Percentiles rank a stretch among this genome's conserved stretches.
Evolutionary conservation across 2,888 invertebrate genomes (phyloP).

Genomic region (Lycia hirtaria): DNA sequence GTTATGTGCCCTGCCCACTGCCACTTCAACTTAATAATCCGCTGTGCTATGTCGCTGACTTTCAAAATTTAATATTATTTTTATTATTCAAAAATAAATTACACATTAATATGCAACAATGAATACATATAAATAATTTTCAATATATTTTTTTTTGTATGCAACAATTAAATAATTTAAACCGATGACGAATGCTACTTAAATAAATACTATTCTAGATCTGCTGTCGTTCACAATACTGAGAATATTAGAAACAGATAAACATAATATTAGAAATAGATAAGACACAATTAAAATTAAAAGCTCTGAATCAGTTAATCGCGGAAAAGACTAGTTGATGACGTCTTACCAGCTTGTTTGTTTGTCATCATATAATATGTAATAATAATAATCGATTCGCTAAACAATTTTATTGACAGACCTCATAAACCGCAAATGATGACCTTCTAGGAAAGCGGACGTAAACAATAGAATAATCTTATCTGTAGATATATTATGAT

Average conservation of each 20-base stretch:
- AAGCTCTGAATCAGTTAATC: slow-evolving; percentile 5
- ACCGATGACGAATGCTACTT: background rate
- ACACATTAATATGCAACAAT: too few species aligned
- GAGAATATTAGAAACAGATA: background rate
- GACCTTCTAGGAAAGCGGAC: slow-evolving; percentile 22
- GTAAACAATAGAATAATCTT: slow-evolving; percentile 39
- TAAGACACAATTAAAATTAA: slow-evolving; percentile 1
- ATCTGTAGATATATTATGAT: slow-evolving; percentile 35
- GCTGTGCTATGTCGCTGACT: too few species aligned
- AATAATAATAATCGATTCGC: slow-evolving; percentile 3
- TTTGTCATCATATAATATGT: background rate
- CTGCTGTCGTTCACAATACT: background rate
- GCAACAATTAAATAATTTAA: background rate
- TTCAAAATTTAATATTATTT: too few species aligned
- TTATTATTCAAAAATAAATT: too few species aligned
- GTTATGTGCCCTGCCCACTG: too few species aligned
- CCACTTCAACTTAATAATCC: too few species aligned
- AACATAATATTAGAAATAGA: background rate
- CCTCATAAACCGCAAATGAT: slow-evolving; percentile 12
- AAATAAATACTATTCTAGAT: background rate
- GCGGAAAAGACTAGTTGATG: slow-evolving; percentile 1
- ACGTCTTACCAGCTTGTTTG: slow-evolving; percentile 12
- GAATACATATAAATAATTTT: too few species aligned
- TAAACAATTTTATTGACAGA: slow-evolving; percentile 5
- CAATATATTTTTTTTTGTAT: background rate